These are phyloP conservation scores for Glomeris marginata DNA, from an alignment of 2,888 invertebrate genomes.

Conservation along the genomic window DNA sequence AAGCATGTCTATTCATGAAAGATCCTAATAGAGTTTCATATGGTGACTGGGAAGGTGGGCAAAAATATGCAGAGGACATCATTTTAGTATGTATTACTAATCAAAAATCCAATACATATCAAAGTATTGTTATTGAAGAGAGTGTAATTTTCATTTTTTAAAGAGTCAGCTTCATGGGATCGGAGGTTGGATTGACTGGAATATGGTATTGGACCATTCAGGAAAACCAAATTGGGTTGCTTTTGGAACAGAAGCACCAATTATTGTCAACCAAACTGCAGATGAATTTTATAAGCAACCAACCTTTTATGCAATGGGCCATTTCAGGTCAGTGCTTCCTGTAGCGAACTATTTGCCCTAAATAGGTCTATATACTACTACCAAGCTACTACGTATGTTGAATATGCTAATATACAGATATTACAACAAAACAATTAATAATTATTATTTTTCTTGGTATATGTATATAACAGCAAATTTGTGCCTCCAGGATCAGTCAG, in stretches of 20 bases:
- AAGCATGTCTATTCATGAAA: no score
- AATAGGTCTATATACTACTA: no score
- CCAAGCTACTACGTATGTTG: no score
- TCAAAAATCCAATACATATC: no score
- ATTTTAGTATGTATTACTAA: conserved; percentile 4
- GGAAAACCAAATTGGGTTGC: conserved; percentile 9
- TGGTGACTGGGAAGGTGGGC: conserved; percentile 8
- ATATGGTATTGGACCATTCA: conserved; percentile 3
- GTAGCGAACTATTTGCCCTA: no score
- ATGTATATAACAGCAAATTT: conserved; percentile 6
- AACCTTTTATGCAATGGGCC: conserved; percentile 5
- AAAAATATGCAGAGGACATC: conserved; percentile 1
- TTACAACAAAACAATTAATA: no score
- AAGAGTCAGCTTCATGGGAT: conserved; percentile 10
- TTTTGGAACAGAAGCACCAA: conserved; percentile 7
- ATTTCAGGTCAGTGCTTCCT: conserved; percentile 12
- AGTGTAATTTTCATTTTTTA: neutral
- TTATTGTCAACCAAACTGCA: conserved; percentile 5
- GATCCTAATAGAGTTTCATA: neutral
- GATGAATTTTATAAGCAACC: conserved; percentile 12
- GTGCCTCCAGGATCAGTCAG: conserved; percentile 1
- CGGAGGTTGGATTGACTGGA: conserved; percentile 11
- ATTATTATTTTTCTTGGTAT: neutral
- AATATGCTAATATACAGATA: no score
- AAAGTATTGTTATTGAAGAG: no score